A percentile compares a stretch with the other conserved stretches of the same genome.
Conservation (phyloP, 2,888 invertebrate genomes). For the Drosophila conformis region DNA sequence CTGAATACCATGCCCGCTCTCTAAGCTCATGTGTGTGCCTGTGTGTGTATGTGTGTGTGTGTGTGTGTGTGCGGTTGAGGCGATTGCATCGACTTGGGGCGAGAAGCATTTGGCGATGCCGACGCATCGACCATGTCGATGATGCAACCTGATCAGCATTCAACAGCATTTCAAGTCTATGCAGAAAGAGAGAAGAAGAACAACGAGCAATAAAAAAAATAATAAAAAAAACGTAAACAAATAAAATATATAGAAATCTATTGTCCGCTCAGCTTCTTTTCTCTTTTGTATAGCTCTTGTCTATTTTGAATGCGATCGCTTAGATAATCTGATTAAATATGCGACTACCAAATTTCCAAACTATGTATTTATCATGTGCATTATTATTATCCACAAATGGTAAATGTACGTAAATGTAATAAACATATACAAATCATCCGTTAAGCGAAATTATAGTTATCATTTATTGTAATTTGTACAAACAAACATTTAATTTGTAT, state of each 20-base stretch:
- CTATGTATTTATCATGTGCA: not conserved
- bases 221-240: not conserved
- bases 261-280: not conserved
- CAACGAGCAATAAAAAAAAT: constrained; percentile 1
- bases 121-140: constrained; percentile 61
- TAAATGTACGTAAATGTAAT: not conserved
- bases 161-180: constrained; percentile 13
- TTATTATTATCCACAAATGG: not conserved
- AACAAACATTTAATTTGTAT: not conserved
- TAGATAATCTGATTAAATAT: not conserved
- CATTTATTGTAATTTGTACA: not conserved
- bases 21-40: not conserved
- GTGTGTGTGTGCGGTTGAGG: constrained; percentile 16
- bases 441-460: not conserved
- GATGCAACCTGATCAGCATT: constrained; percentile 58
- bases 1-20: constrained; percentile 73
- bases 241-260: not conserved
- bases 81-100: constrained; percentile 47
- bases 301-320: not conserved
- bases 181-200: constrained; percentile 20
- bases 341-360: not conserved
- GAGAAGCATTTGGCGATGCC: constrained; percentile 35
- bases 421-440: not conserved
- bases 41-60: not conserved
- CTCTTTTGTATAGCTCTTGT: not conserved